Base-by-base conservation (phyloP, 2,888 invertebrate genomes). In the Elysia crispata region DNA sequence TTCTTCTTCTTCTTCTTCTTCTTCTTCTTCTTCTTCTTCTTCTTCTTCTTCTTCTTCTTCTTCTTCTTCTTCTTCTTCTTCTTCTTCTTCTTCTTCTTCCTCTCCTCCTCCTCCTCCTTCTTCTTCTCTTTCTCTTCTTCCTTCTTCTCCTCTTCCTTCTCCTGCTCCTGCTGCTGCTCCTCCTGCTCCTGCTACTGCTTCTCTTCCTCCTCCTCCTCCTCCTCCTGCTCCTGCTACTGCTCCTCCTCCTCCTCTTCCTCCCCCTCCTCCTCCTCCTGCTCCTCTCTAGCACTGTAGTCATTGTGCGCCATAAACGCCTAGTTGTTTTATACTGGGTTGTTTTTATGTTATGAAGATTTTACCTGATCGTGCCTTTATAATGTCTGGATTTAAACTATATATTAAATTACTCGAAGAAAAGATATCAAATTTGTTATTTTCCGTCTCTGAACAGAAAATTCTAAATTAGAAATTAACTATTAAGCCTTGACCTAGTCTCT, bases 21-120 rank as follows among this genome's bases (percentile, higher is more conserved):
- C 60, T 60, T 60, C 60, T 60, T 60, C 60, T 60, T 60, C 60
- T 60, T 60, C 60, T 60, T 60, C 60, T 60, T 60, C 60, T 60
- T 60, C 60, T 60, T 60, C 60, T 60, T 60, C 60, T 60, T 60
- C 60, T 60, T 60, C 60, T 60, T 60, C 60, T 60, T 60, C 60
- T 60, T 60, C 60, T 60, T 60, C 60, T 60, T 60, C 60, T 60
- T 60, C 60, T 30, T 67, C 67, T 67, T 30, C 3, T n/a, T 30
- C 67, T 67, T 30, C 30, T 30, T 67, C 67, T 67, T 30, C 30
- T 30, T 67, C 67, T 67, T 30, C 30, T 30, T 67, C 30, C 33
- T 30, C 67, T 28, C 33, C 28, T 28, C n/a, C 30, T 30, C 33
- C 67, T 67, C n/a, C 67, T 30, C 33, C 67, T 67, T 67, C 31